A percentile compares a stretch with the other conserved stretches of the same genome.
phyloP scores from a whole-genome alignment of 2,888 invertebrate genomes.

The Dromius quadrimaculatus region DNA sequence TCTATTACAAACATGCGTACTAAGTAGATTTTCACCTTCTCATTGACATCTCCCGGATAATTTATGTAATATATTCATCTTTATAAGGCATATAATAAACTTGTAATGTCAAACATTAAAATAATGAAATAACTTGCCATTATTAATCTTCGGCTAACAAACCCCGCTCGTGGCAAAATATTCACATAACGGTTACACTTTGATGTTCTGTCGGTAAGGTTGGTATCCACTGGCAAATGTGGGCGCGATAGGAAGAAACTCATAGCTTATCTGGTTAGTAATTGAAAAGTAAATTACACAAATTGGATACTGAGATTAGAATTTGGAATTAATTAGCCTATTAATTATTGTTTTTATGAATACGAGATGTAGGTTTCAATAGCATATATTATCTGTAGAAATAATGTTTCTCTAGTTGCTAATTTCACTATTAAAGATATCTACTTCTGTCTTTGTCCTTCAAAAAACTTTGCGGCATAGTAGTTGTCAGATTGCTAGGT shows the following conservation, averaged over 20 bases:
- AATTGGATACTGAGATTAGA: not conserved
- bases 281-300: constrained; percentile 16
- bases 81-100: constrained; percentile 12
- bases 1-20: not conserved
- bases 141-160: not conserved
- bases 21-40: not conserved
- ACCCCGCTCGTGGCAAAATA: not conserved
- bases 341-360: not conserved
- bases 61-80: not conserved
- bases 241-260: constrained; percentile 17
- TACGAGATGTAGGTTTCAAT: not conserved
- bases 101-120: constrained; percentile 18
- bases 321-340: not conserved
- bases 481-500: too few species aligned
- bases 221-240: not conserved
- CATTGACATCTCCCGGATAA: not conserved
- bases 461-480: too few species aligned
- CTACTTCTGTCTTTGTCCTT: too few species aligned
- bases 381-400: not conserved
- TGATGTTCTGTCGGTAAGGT: not conserved
- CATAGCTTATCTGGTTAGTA: not conserved
- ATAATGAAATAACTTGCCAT: constrained; percentile 7
- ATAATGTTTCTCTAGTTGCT: not conserved
- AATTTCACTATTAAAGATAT: too few species aligned
- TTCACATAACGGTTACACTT: constrained; percentile 1